Evolutionary conservation across 2,888 invertebrate species (phyloP), one percentile per base, ranked within the genome.

Genomic region (Thyatira batis): DNA sequence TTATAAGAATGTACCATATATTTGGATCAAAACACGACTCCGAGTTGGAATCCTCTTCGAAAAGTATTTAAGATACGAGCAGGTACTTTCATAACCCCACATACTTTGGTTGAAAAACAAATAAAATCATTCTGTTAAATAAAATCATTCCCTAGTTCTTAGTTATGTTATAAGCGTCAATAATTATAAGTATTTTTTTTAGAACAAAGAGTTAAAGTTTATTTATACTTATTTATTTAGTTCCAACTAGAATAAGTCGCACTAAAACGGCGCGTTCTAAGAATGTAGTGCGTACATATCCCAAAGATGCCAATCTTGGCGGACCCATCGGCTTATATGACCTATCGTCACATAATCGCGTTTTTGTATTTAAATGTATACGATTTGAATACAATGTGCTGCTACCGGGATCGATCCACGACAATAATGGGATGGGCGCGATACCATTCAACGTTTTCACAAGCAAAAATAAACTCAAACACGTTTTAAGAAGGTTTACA

Each of bases 361-460:
- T 82, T 84, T 86, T 91, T 91, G 89, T 92, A 92, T 92, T 92
- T 86, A 92, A 92, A 92, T 92, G 80, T 76, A 67, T 69, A 76
- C 74, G 70, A 90, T 92, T 92, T 92, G 89, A 91, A 92, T 92
- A 92, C 91, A 92, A 92, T 91, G 85, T 76, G 64, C 65, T 60
- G 89, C 91, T 87, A 87, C 91, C 67, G 84, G 82, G 84, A 86
- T 84, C 81, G 76, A 82, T 81, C 78, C 70, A 63, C 62, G 68
- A 74, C 76, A 65, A 76, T 82, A 84, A 88, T 88, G 78, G 79
- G 81, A 74, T 85, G 86, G 90, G 89, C 86, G 82, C 83, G 74
- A 75, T 73, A 54, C 69, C 62, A 67, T 62, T 73, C 66, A 67
- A 52, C 55, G 20, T 45, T 49, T 11, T 11, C 0, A 23, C 50